A percentile compares a stretch with the other conserved stretches of the same genome.
Evolutionary conservation across 30 jellyfish, hydroid and myxozoan genomes (phyloP).

Genomic region (Aurelia sp.): DNA sequence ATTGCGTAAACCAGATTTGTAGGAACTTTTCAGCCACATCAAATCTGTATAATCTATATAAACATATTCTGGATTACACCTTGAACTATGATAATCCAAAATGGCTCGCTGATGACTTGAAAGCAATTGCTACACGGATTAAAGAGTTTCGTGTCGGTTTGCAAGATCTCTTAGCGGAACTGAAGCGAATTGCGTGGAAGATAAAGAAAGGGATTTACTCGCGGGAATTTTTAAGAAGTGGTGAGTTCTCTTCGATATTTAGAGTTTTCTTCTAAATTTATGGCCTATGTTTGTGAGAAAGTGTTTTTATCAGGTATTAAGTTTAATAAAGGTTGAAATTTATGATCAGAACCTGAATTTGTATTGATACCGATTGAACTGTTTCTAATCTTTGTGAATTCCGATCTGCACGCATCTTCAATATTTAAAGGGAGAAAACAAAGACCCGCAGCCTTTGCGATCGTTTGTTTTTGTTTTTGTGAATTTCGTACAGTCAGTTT

Average conservation of each 20-base stretch:
- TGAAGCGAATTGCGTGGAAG: conserved; percentile 31
- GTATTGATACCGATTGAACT: too few species aligned
- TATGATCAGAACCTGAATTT: too few species aligned
- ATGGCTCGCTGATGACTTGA: conserved; percentile 39
- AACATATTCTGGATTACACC: conserved; percentile 50
- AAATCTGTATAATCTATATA: conserved; percentile 54
- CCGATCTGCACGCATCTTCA: too few species aligned
- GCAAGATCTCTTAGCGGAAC: not conserved
- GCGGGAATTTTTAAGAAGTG: conserved; percentile 3
- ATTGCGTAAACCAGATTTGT: conserved; percentile 45
- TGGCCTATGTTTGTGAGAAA: not conserved
- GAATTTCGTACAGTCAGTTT: too few species aligned
- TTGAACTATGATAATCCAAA: conserved; percentile 63
- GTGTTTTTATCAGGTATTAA: not conserved
- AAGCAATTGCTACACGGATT: conserved; percentile 28
- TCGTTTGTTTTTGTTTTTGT: too few species aligned
- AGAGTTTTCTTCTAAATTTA: not conserved
- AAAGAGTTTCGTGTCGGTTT: conserved; percentile 10
- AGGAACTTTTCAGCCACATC: conserved; percentile 15
- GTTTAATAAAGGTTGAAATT: too few species aligned
- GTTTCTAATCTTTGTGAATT: too few species aligned
- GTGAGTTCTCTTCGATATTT: conserved; percentile 1
- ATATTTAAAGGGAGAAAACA: too few species aligned
- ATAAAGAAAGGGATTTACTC: conserved; percentile 45
- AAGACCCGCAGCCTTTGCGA: too few species aligned